Percentiles rank a stretch among this genome's conserved stretches.
These are phyloP conservation scores for Balanococcus diminutus DNA, from an alignment of 2,888 invertebrate genomes.

Conservation along the genomic window DNA sequence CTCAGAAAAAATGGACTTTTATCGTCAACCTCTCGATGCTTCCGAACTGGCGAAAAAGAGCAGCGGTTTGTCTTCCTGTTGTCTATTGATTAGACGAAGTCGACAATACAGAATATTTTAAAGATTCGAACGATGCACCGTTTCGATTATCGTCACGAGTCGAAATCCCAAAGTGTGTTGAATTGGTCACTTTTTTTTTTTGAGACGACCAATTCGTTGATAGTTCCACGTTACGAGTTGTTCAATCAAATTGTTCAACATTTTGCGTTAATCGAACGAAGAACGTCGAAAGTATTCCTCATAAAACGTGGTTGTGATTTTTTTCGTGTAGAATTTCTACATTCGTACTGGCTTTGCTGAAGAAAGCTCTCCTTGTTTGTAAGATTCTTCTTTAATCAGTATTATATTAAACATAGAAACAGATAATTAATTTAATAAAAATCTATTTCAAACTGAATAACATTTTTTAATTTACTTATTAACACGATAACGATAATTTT, in stretches of 20 bases:
- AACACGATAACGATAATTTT: not conserved
- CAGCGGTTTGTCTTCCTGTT: slow-evolving; percentile 80
- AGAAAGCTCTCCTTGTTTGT: no score
- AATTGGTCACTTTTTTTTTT: not conserved
- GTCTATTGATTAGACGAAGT: slow-evolving; percentile 70
- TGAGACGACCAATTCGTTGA: not conserved
- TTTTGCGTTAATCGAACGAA: not conserved
- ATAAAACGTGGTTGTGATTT: not conserved
- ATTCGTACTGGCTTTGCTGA: no score
- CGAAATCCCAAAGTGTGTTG: not conserved
- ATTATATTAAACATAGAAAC: no score
- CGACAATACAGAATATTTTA: slow-evolving; percentile 52
- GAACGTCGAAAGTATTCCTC: not conserved
- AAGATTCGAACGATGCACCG: not conserved
- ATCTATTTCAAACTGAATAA: not conserved
- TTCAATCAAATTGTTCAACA: not conserved
- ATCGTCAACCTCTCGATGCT: slow-evolving; percentile 77
- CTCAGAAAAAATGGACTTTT: slow-evolving; percentile 82
- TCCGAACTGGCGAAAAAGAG: slow-evolving; percentile 80
- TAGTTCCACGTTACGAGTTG: not conserved
- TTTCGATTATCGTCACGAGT: not conserved
- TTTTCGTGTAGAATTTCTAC: not conserved
- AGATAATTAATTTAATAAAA: no score
- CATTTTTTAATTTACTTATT: not conserved
- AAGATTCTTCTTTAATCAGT: not conserved